Conservation (phyloP, 1,140 invertebrate species). For the Cyclargus thomasi region DNA sequence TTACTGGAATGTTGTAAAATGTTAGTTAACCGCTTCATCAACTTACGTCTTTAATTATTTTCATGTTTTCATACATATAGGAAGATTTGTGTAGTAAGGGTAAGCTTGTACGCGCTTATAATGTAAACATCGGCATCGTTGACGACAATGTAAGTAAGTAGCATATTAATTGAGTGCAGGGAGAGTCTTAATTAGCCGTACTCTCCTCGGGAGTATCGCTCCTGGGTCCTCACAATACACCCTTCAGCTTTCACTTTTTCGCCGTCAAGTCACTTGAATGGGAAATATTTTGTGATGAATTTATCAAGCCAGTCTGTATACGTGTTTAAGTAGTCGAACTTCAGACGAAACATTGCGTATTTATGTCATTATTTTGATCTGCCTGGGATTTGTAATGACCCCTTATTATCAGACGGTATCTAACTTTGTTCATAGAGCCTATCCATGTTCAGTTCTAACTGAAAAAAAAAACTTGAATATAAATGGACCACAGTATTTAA, state of each 20-base stretch:
- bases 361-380: not conserved
- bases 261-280: constrained; percentile 44
- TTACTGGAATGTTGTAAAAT: no score
- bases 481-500: no score
- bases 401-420: no score
- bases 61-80: no score
- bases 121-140: constrained; percentile 8
- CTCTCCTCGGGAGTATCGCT: constrained; percentile 38
- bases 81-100: no score
- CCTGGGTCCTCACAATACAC: constrained; percentile 41
- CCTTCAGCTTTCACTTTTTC: constrained; percentile 50
- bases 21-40: no score
- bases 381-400: no score
- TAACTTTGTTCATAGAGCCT: no score
- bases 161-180: constrained; percentile 12
- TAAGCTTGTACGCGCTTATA: constrained; percentile 2
- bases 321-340: not conserved
- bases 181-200: constrained; percentile 34
- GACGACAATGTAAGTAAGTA: constrained; percentile 1
- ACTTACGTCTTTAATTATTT: no score
- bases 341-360: not conserved
- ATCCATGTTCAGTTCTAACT: no score
- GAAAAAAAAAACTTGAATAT: no score
- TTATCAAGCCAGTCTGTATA: not conserved
- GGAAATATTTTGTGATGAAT: constrained; percentile 34